Evolutionary conservation across 2,113 vertebrate genomes (phyloP).

Genomic region (Scomber colias): DNA sequence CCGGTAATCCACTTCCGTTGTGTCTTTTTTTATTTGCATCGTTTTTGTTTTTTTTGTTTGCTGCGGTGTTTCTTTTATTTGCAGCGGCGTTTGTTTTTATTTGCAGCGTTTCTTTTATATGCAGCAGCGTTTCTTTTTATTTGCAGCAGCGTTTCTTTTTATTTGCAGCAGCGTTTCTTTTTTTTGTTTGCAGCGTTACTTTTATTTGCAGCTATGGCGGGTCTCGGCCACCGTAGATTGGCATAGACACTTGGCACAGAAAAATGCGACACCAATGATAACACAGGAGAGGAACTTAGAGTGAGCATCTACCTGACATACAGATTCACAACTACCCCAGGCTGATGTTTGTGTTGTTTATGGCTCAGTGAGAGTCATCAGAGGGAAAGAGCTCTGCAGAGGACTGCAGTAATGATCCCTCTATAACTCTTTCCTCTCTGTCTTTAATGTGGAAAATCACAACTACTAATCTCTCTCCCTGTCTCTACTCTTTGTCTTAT

Average conservation of each 20-base stretch:
- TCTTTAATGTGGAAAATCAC: constrained; percentile 64
- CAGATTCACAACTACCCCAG: constrained; percentile 22
- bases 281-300: neutral
- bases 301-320: constrained; percentile 30
- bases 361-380: constrained; percentile 42
- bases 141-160: too few species aligned
- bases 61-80: too few species aligned
- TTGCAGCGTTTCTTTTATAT: too few species aligned
- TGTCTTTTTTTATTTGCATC: too few species aligned
- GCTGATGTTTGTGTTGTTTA: constrained; percentile 46
- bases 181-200: too few species aligned
- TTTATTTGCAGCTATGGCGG: too few species aligned
- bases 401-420: constrained; percentile 50
- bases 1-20: too few species aligned
- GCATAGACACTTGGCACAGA: neutral
- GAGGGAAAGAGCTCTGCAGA: constrained; percentile 26
- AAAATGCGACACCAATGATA: constrained; percentile 9
- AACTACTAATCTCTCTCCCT: constrained; percentile 35
- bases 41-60: too few species aligned
- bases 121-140: too few species aligned
- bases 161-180: too few species aligned
- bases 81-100: too few species aligned
- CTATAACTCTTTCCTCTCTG: constrained; percentile 35
- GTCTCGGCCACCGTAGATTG: too few species aligned
- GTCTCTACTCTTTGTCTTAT: constrained; percentile 32